These are phyloP conservation scores for Raja brachyura DNA, from an alignment of 2,113 vertebrate species.

Conservation along the genomic window DNA sequence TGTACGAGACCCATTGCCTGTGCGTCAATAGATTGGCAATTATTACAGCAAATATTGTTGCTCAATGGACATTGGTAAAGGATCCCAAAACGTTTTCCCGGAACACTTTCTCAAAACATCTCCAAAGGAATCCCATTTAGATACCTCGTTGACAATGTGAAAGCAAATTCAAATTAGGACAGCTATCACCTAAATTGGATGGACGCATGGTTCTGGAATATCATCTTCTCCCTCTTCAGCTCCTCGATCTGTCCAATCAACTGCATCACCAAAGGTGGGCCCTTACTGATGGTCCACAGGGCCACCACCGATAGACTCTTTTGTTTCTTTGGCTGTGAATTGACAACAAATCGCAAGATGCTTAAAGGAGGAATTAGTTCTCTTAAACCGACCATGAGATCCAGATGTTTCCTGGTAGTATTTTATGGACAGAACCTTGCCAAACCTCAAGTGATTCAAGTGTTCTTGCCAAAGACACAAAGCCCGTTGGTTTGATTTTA, in stretches of 20 bases:
- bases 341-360: neutral
- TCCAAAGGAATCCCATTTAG: neutral
- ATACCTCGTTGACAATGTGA: neutral
- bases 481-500: neutral
- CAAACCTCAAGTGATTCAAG: neutral
- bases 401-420: neutral
- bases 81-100: neutral
- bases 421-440: neutral
- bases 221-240: conserved; percentile 55
- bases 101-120: neutral
- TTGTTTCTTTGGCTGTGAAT: conserved; percentile 56
- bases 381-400: neutral
- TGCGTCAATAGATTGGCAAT: neutral
- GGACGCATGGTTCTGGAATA: conserved; percentile 64
- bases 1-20: too few species aligned
- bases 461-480: neutral
- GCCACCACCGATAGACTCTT: conserved; percentile 52
- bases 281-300: conserved; percentile 49
- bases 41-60: neutral
- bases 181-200: conserved; percentile 60
- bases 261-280: conserved; percentile 52
- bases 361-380: neutral
- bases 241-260: conserved; percentile 68
- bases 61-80: neutral
- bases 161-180: neutral